Base-by-base conservation (phyloP, 1,140 invertebrate genomes). In the Heliconius melpomene region DNA sequence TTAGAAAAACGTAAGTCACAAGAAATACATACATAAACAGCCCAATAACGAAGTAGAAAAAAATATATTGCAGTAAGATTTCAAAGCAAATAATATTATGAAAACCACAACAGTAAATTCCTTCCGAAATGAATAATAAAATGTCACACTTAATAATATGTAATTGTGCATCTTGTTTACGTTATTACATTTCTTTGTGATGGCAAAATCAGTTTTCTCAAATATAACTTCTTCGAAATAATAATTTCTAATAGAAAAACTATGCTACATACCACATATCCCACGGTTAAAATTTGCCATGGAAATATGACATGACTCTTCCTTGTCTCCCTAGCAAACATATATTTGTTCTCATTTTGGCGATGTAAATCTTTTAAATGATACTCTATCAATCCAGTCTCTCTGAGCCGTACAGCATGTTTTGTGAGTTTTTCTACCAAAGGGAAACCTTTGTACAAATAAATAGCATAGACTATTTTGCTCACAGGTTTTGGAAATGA, bases 381-480 rank as follows among this genome's bases (percentile, higher is more conserved):
- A 32, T 81, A 71, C 2, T 81, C 66, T 3, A 90, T 83, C 5
- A 91, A 72, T 13, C 91, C 91, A 46, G 74, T 87, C 71, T 93
- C 91, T 77, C 87, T 83, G 18, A 91, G 13, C 16, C 83, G 82
- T 7, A 89, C 52, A 9, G 84, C 66, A 8, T 81, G 76, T 8
- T 20, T 54, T 13, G 86, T 72, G 8, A 93, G 66, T 20, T 76
- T 81, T 0, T 81, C 29, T 0, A 72, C 3, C 32, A 89, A 36
- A 1, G 91, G 91, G 76, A 93, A 93, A 9, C 90, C 91, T 78
- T 91, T 91, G 46, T 91, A 86, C 3, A 89, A 38, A 54, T 88
- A 93, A 23, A 87, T 86, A 0, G 84, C 83, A 26, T 89, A 90
- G 0, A 90, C 83, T 2, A 89, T 66, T 74, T 87, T 88, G 8